Evolutionary conservation across 2,888 invertebrate genomes (phyloP).

Genomic region (Amaurobius ferox): DNA sequence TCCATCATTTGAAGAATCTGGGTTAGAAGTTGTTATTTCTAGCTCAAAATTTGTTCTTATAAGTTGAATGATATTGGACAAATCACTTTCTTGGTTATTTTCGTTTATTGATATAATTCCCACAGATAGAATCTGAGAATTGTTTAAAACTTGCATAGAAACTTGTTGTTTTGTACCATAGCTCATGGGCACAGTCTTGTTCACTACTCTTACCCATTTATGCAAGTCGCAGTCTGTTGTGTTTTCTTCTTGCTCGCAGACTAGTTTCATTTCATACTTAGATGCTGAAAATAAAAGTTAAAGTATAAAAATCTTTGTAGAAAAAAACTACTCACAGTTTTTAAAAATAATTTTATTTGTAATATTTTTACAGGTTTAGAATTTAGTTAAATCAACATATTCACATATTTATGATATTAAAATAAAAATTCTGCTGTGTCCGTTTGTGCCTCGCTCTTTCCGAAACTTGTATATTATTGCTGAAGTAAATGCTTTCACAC

Average conservation of each 20-base stretch:
- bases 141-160: background rate
- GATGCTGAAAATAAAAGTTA: slow-evolving; percentile 57
- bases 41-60: background rate
- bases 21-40: background rate
- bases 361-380: no score
- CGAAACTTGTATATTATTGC: no score
- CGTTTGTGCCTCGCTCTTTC: no score
- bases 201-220: slow-evolving; percentile 20
- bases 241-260: slow-evolving; percentile 22
- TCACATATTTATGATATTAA: no score
- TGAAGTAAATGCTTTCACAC: no score
- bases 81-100: slow-evolving; percentile 2
- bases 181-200: slow-evolving; percentile 1
- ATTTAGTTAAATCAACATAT: no score
- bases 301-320: background rate
- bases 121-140: background rate
- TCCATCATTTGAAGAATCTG: background rate
- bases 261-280: slow-evolving; percentile 35
- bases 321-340: background rate
- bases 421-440: no score
- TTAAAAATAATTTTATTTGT: background rate
- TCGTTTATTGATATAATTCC: background rate
- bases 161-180: slow-evolving; percentile 12
- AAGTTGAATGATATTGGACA: slow-evolving; percentile 22
- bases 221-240: slow-evolving; percentile 8